Evolutionary conservation across 2,888 invertebrate genomes (phyloP).

Genomic region (Heteromyza rotundicornis): DNA sequence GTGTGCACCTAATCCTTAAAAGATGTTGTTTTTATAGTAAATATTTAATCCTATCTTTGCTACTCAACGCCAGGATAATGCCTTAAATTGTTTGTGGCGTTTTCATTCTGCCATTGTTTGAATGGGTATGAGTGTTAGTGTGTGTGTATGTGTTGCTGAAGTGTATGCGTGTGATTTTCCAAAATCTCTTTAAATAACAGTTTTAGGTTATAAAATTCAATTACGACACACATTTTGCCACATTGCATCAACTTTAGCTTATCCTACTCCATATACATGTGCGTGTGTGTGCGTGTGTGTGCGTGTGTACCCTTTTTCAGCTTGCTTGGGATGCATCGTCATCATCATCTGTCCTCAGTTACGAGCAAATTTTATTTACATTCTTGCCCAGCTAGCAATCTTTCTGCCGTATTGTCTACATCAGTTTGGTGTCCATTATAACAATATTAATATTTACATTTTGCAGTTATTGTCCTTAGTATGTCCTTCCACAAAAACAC

Average conservation of each 20-base stretch:
- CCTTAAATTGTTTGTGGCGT: not conserved
- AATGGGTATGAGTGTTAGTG: conserved; percentile 8
- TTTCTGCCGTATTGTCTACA: not conserved
- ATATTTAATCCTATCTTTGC: conserved; percentile 1
- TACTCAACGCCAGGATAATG: conserved; percentile 1
- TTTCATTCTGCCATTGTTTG: not conserved
- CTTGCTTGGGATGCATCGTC: not conserved
- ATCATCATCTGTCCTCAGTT: not conserved
- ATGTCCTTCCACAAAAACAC: not conserved
- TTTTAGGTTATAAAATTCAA: conserved; percentile 51
- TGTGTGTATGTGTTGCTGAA: not conserved
- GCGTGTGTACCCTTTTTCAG: not conserved
- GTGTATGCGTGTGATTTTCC: not conserved
- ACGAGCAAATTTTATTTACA: too few relatives aligned
- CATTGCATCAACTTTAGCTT: not conserved
- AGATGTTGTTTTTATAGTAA: not conserved
- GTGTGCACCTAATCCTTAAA: not conserved
- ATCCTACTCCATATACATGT: not conserved
- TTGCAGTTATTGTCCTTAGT: conserved; percentile 43
- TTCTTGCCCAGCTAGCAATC: too few relatives aligned
- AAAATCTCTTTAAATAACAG: conserved; percentile 39
- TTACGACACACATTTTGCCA: conserved; percentile 40
- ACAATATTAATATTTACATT: conserved; percentile 56
- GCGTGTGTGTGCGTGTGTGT: not conserved
- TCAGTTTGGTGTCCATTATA: conserved; percentile 46